These are phyloP conservation scores for Pachyseris speciosa DNA, from an alignment of 64 coral and sea anemone genomes.

Conservation along the genomic window DNA sequence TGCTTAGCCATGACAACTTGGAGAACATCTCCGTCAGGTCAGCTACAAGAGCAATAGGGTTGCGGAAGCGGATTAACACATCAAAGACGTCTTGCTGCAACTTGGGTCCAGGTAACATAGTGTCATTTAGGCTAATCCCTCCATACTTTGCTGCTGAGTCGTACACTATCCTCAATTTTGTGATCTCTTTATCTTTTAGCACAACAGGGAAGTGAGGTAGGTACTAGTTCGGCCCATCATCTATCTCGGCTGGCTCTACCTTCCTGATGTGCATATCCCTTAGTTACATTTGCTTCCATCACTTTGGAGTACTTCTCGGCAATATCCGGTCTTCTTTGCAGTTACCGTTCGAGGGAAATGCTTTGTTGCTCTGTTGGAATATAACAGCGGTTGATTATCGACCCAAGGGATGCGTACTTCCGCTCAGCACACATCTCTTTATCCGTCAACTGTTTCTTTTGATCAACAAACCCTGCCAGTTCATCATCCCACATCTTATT, in stretches of 20 bases:
- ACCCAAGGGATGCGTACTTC: constrained; percentile 66
- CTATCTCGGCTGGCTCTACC: background rate
- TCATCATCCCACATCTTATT: constrained; percentile 77
- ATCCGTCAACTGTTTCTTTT: background rate
- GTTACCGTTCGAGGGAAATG: constrained; percentile 35
- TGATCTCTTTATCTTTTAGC: constrained; percentile 21
- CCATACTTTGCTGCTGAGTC: constrained; percentile 32
- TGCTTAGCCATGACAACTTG: constrained; percentile 26
- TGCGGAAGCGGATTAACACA: constrained; percentile 55
- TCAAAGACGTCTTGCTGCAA: constrained; percentile 47
- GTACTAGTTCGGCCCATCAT: constrained; percentile 1
- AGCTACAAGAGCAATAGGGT: constrained; percentile 31
- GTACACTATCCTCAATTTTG: constrained; percentile 62
- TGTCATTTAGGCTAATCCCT: constrained; percentile 47
- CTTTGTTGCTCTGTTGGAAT: constrained; percentile 42
- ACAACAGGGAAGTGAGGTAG: constrained; percentile 65
- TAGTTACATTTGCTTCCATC: constrained; percentile 34
- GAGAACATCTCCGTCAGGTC: constrained; percentile 78
- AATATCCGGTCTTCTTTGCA: background rate
- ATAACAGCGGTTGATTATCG: constrained; percentile 36
- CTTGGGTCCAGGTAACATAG: constrained; percentile 41
- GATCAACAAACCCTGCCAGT: constrained; percentile 19
- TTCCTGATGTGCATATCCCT: constrained; percentile 49
- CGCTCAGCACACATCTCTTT: constrained; percentile 38
- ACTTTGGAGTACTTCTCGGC: constrained; percentile 57